Evolutionary conservation across 2,113 vertebrate genomes (phyloP).

Genomic region (Nibea albiflora): DNA sequence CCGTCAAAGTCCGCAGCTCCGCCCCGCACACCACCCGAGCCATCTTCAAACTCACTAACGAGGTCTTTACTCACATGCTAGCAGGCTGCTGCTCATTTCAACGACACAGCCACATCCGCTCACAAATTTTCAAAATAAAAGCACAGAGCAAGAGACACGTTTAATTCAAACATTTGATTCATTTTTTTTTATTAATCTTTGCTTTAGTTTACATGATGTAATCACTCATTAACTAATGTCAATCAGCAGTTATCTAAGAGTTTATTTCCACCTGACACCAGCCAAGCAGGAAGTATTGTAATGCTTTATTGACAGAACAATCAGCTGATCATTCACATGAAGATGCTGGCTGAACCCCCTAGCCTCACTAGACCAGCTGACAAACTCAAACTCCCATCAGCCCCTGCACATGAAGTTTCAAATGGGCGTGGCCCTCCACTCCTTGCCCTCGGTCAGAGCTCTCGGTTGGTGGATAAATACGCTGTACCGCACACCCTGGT

Average conservation of each 20-base stretch:
- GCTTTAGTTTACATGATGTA: not conserved
- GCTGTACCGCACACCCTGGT: conserved; percentile 95
- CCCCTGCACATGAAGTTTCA: conserved; percentile 34
- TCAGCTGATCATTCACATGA: too few relatives aligned
- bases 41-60: conserved; percentile 37
- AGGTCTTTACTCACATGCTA: not conserved
- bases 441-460: conserved; percentile 95
- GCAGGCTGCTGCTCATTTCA: not conserved
- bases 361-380: not conserved
- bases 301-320: too few relatives aligned
- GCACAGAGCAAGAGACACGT: not conserved
- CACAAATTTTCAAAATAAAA: conserved; percentile 38
- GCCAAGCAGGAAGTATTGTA: too few relatives aligned
- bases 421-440: conserved; percentile 89
- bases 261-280: too few relatives aligned
- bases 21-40: conserved; percentile 18
- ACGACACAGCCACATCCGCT: conserved; percentile 17
- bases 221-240: too few relatives aligned
- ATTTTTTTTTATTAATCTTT: not conserved
- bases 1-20: conserved; percentile 56
- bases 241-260: too few relatives aligned
- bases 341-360: too few relatives aligned
- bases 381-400: conserved; percentile 27
- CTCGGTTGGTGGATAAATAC: conserved; percentile 96
- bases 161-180: not conserved